Evolutionary conservation across 2,888 invertebrate species (phyloP).

Genomic region (Syrista parreyssii): DNA sequence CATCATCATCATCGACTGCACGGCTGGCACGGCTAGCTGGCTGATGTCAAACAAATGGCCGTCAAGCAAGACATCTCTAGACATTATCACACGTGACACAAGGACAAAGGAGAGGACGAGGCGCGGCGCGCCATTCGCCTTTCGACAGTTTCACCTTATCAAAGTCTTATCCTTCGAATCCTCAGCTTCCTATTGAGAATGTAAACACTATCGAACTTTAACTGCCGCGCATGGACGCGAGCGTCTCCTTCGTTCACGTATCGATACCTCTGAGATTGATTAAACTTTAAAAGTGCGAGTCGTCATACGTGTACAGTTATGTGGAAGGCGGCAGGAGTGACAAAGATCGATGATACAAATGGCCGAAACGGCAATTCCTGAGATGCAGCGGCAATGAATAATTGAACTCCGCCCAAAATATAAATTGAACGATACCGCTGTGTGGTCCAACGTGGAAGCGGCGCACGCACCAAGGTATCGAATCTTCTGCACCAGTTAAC

Average conservation of each 20-base stretch:
- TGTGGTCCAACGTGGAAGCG: constrained; percentile 46
- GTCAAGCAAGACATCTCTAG: constrained; percentile 42
- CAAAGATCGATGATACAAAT: no score
- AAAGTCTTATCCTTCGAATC: no score
- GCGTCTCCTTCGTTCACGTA: no score
- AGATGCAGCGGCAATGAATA: constrained; percentile 53
- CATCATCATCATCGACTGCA: constrained; percentile 41
- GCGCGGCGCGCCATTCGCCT: not conserved
- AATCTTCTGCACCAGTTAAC: not conserved
- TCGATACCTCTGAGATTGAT: no score
- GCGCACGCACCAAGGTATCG: constrained; percentile 4
- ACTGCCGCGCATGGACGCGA: no score
- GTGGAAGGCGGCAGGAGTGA: constrained; percentile 41
- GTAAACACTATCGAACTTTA: no score
- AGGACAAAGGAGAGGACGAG: constrained; percentile 21
- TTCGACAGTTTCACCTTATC: no score
- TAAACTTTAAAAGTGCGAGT: no score
- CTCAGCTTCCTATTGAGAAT: no score
- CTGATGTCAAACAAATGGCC: constrained; percentile 15
- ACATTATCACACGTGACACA: constrained; percentile 46
- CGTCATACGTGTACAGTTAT: constrained; percentile 26
- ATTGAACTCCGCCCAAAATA: constrained; percentile 60
- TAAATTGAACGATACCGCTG: constrained; percentile 61
- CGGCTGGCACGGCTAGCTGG: not conserved
- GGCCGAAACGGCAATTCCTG: constrained; percentile 41